These are phyloP conservation scores for Shargacucullia verbasci DNA, from an alignment of 2,888 invertebrate species.

Conservation along the genomic window DNA sequence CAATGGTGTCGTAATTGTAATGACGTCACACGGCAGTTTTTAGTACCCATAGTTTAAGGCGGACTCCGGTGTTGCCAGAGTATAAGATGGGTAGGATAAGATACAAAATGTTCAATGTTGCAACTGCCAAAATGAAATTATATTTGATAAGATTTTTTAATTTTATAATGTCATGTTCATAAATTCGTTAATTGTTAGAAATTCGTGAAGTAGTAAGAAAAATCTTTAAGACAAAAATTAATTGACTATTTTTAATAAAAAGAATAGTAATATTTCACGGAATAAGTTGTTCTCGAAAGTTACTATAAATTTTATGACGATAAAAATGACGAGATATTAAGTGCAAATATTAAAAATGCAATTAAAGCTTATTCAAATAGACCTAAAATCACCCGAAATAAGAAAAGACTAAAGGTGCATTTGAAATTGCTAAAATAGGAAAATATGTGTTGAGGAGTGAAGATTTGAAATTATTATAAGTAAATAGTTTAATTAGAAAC, in stretches of 20 bases:
- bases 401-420: conserved; percentile 31
- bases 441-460: not conserved
- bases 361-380: not conserved
- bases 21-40: conserved; percentile 30
- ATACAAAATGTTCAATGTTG: conserved; percentile 24
- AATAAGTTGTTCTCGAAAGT: not conserved
- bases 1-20: conserved; percentile 9
- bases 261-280: no score
- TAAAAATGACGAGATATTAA: no score
- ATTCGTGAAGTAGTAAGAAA: not conserved
- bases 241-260: not conserved
- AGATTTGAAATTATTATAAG: not conserved
- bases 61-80: conserved; percentile 38
- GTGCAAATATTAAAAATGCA: no score
- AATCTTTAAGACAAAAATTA: not conserved
- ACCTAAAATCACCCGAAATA: conserved; percentile 29
- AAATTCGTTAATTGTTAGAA: conserved; percentile 20
- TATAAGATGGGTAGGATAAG: conserved; percentile 30
- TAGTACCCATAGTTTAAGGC: conserved; percentile 45
- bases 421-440: conserved; percentile 5
- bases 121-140: conserved; percentile 13
- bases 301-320: not conserved
- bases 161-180: conserved; percentile 27
- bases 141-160: not conserved
- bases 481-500: no score